A percentile compares a stretch with the other conserved stretches of the same genome.
These are phyloP conservation scores for Metellina segmentata DNA, from an alignment of 2,888 invertebrate genomes.

Conservation along the genomic window DNA sequence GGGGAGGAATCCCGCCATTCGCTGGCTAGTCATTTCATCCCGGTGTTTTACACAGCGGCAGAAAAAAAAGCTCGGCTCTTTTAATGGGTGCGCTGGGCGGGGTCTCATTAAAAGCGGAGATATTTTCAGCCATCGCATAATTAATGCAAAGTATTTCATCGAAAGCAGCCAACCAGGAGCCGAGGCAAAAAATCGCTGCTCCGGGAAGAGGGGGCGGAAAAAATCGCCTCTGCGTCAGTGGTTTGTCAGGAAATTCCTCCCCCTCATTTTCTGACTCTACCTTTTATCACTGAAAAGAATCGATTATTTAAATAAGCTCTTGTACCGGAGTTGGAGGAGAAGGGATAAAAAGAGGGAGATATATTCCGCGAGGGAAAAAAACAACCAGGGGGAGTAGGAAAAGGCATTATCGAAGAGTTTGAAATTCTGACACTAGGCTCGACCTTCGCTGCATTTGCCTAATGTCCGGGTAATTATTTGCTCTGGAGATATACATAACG, in stretches of 20 bases:
- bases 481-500: conserved; percentile 50
- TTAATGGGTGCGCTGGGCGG: conserved; percentile 70
- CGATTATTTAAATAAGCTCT: conserved; percentile 76
- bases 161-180: conserved; percentile 72
- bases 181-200: conserved; percentile 62
- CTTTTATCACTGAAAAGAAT: conserved; percentile 70
- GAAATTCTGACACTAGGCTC: conserved; percentile 53
- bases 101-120: conserved; percentile 71
- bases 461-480: conserved; percentile 61
- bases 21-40: conserved; percentile 59
- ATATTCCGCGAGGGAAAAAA: conserved; percentile 26
- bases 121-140: conserved; percentile 75
- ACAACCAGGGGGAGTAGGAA: neutral
- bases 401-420: conserved; percentile 49
- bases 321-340: conserved; percentile 15
- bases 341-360: conserved; percentile 54
- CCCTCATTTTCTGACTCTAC: conserved; percentile 7
- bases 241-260: conserved; percentile 46
- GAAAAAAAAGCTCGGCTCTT: conserved; percentile 63
- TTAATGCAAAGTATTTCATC: conserved; percentile 76
- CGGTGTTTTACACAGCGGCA: conserved; percentile 61
- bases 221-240: conserved; percentile 65
- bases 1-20: conserved; percentile 57
- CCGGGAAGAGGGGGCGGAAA: conserved; percentile 61
- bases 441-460: conserved; percentile 38